Evolutionary conservation across 2,888 invertebrate genomes (phyloP).

Genomic region (Ophraella communa): DNA sequence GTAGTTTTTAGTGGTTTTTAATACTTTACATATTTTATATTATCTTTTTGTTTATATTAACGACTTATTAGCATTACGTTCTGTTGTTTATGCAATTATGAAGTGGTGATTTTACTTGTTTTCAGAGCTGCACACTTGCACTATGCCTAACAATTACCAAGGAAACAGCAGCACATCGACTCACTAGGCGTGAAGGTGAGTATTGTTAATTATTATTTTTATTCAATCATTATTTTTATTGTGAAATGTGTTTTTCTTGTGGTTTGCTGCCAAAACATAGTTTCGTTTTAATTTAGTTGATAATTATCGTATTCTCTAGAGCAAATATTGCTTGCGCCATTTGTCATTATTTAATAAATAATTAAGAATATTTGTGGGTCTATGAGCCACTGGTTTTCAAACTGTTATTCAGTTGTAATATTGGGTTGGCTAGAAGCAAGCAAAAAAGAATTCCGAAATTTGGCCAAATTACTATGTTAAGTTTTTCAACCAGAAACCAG

Average conservation of each 20-base stretch:
- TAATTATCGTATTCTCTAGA: neutral
- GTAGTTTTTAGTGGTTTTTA: too few species aligned
- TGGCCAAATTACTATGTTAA: too few species aligned
- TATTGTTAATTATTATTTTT: conserved; percentile 25
- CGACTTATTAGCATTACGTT: neutral
- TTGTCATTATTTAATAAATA: conserved; percentile 9
- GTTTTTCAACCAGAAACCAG: too few species aligned
- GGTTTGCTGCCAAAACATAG: neutral
- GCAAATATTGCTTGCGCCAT: conserved; percentile 7
- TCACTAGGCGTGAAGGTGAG: conserved; percentile 51
- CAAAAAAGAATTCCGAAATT: too few species aligned
- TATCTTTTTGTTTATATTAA: too few species aligned
- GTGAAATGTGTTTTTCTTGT: conserved; percentile 9
- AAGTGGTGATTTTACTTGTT: conserved; percentile 26
- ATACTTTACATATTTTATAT: too few species aligned
- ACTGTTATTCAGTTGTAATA: too few species aligned
- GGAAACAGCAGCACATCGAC: conserved; percentile 40
- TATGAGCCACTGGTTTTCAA: conserved; percentile 13
- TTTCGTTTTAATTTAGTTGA: conserved; percentile 4
- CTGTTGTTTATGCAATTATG: neutral
- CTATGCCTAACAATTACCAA: conserved; percentile 42
- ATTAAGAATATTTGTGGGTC: conserved; percentile 15
- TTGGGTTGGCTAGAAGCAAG: too few species aligned
- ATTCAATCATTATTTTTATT: conserved; percentile 2
- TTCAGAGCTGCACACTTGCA: conserved; percentile 49